These are phyloP conservation scores for Drosophila paramelanica DNA, from an alignment of 2,888 invertebrate genomes.

Conservation along the genomic window DNA sequence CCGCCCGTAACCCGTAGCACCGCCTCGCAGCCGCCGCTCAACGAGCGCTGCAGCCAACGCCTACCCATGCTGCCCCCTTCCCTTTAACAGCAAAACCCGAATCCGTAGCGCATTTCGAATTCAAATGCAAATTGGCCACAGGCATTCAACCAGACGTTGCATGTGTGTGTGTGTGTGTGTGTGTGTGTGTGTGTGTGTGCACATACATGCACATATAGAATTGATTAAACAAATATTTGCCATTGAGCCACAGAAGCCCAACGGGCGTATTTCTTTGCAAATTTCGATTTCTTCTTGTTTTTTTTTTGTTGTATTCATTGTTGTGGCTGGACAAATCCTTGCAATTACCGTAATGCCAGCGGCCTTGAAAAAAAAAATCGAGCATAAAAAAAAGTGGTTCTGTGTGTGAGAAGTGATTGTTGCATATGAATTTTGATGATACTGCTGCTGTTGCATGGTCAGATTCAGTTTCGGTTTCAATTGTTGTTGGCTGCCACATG, in stretches of 20 bases:
- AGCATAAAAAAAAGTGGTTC: neutral
- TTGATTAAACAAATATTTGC: conserved; percentile 78
- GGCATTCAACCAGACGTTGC: conserved; percentile 57
- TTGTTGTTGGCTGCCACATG: conserved; percentile 19
- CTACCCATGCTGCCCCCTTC: conserved; percentile 9
- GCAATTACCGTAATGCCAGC: conserved; percentile 75
- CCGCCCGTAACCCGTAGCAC: neutral
- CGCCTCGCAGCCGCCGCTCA: neutral
- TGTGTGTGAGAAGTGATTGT: conserved; percentile 35
- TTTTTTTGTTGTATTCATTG: conserved; percentile 9
- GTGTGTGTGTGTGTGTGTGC: conserved; percentile 12
- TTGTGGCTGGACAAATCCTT: conserved; percentile 56
- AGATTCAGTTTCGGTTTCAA: conserved; percentile 18
- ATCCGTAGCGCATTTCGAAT: conserved; percentile 53
- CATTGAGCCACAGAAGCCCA: conserved; percentile 52
- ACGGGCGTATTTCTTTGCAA: conserved; percentile 19
- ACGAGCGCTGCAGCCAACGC: neutral
- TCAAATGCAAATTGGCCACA: conserved; percentile 73
- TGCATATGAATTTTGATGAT: conserved; percentile 52
- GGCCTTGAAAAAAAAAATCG: conserved; percentile 55
- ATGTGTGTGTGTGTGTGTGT: conserved; percentile 1
- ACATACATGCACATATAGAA: conserved; percentile 46
- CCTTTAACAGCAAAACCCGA: conserved; percentile 27
- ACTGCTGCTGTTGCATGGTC: conserved; percentile 7
- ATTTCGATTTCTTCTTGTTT: neutral